A percentile compares a stretch with the other conserved stretches of the same genome.
Conservation (phyloP, 2,797 vertebrate species). For the Parambassis ranga region DNA sequence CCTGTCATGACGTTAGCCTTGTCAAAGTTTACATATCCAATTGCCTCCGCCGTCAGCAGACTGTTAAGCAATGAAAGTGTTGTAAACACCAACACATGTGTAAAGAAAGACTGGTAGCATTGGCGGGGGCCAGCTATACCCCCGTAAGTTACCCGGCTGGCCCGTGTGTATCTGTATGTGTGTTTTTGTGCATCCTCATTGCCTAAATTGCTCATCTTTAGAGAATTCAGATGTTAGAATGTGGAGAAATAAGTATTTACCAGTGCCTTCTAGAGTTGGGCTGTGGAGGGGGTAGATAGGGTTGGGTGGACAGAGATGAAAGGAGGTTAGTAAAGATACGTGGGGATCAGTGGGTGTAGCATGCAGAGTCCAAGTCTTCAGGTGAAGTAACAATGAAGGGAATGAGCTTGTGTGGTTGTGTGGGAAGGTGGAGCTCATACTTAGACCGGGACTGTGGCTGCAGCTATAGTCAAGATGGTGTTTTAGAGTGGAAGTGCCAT, state of each 20-base stretch:
- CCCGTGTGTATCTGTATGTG: conserved; percentile 50
- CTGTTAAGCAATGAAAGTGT: conserved; percentile 50
- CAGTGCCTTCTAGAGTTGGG: conserved; percentile 77
- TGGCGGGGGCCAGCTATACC: conserved; percentile 28
- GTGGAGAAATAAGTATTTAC: conserved; percentile 65
- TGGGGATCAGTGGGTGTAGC: background rate
- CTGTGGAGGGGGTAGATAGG: conserved; percentile 13
- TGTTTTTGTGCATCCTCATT: conserved; percentile 55
- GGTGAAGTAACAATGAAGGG: background rate
- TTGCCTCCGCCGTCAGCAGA: conserved; percentile 66
- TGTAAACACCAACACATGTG: conserved; percentile 30
- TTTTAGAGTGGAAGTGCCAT: conserved; percentile 69
- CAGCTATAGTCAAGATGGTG: background rate
- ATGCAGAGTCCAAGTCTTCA: background rate
- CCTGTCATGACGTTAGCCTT: conserved; percentile 61
- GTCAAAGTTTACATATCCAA: conserved; percentile 68
- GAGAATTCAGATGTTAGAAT: conserved; percentile 69
- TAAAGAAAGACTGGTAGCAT: conserved; percentile 32
- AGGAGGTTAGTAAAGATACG: background rate
- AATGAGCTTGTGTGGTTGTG: background rate
- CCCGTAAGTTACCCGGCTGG: conserved; percentile 59
- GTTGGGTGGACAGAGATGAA: background rate
- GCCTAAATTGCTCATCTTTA: conserved; percentile 47
- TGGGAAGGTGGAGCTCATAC: background rate
- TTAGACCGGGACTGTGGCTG: background rate